These are phyloP conservation scores for Semicossyphus pulcher DNA, from an alignment of 2,113 vertebrate genomes.

Conservation along the genomic window DNA sequence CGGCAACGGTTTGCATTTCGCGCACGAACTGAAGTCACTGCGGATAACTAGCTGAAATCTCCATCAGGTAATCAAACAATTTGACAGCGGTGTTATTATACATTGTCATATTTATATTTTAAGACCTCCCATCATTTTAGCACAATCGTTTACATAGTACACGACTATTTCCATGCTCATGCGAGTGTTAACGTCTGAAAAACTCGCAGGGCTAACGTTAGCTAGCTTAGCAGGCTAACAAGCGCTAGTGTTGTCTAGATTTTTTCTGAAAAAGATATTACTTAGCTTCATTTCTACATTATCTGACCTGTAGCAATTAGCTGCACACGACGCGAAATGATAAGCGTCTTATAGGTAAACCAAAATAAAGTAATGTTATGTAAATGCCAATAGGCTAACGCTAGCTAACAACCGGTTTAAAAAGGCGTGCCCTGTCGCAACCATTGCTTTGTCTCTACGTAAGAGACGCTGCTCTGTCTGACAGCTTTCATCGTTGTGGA, in stretches of 20 bases:
- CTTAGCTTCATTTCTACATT: accelerated
- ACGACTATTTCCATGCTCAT: accelerated
- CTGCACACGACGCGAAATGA: accelerated
- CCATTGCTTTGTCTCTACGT: constrained; percentile 48
- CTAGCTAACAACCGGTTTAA: background rate
- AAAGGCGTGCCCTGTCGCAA: constrained; percentile 39
- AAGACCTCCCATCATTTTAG: no score
- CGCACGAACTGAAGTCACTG: background rate
- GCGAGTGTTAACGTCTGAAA: background rate
- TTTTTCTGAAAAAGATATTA: accelerated
- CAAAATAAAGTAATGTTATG: no score
- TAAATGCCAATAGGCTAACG: background rate
- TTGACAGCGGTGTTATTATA: no score
- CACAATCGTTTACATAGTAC: accelerated
- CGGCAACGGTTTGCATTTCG: background rate
- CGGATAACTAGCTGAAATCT: accelerated
- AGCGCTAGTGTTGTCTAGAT: background rate
- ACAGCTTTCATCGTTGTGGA: background rate
- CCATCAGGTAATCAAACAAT: constrained; percentile 1
- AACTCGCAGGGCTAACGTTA: background rate
- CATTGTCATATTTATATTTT: no score
- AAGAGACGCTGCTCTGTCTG: no score
- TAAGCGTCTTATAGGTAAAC: accelerated
- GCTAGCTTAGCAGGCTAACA: constrained; percentile 26
- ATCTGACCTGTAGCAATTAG: background rate